Percentiles rank a stretch among this genome's conserved stretches.
phyloP scores from a whole-genome alignment of 2,888 invertebrate species.

The Archips crataeganus region DNA sequence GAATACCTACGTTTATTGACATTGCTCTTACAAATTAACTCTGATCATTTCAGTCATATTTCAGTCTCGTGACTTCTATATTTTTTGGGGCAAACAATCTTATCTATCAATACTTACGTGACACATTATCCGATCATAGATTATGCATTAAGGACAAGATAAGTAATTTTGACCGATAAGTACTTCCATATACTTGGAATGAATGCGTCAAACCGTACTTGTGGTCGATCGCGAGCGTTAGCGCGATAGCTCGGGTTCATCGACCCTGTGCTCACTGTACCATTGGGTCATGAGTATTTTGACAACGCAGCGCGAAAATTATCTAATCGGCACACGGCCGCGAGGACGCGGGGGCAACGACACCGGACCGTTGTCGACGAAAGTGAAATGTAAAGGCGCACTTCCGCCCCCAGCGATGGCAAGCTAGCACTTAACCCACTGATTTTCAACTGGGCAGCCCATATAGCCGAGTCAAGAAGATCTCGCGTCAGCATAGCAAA shows the following conservation, averaged over 20 bases:
- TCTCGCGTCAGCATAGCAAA: background rate
- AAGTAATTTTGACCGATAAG: conserved; percentile 8
- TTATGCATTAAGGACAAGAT: background rate
- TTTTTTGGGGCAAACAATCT: background rate
- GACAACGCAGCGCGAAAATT: conserved; percentile 84
- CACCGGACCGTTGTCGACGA: conserved; percentile 73
- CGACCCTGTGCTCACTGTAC: conserved; percentile 80
- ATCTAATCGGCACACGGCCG: conserved; percentile 84
- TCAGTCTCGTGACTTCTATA: background rate
- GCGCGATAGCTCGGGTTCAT: conserved; percentile 69
- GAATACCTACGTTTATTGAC: no score
- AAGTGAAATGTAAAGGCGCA: conserved; percentile 77
- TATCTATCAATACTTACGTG: background rate
- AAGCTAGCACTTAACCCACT: conserved; percentile 24
- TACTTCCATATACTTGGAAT: conserved; percentile 1
- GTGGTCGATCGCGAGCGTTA: conserved; percentile 45
- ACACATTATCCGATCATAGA: background rate
- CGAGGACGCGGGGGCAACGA: conserved; percentile 81
- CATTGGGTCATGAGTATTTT: conserved; percentile 85
- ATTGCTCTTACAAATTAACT: background rate
- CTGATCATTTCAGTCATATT: background rate
- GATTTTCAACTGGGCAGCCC: background rate
- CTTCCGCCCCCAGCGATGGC: conserved; percentile 26
- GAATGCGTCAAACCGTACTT: conserved; percentile 16
- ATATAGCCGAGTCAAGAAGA: background rate